Evolutionary conservation across 23 tunicate species (phyloP), one percentile per base, ranked within the genome.

Genomic region (Aplidium turbinatum): DNA sequence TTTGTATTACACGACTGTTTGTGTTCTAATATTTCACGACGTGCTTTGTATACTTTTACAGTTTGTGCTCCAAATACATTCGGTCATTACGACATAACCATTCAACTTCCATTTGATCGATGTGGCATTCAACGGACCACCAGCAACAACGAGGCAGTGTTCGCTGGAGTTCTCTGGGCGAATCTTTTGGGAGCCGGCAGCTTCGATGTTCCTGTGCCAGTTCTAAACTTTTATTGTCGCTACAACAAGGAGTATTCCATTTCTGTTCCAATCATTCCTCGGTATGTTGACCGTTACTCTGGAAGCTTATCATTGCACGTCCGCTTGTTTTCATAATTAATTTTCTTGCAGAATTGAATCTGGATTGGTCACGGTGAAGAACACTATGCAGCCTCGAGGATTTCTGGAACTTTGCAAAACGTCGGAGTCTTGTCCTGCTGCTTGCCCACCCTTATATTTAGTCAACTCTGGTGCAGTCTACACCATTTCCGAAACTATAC

Each of bases 381-480:
- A 21, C 27, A 11, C 48, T 4, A 7, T 36, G 48, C 20, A 65
- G 19, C 50, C 24, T 36, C 72, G 19, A 34, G 79, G 47, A 2
- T n/a, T 3, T 24, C 32, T 74, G 32, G 79, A 74, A 57, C 19
- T 74, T 19, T 74, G 79, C 71, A 74, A 74, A 58, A 53, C 47
- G 2, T 69, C 70, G 42, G 33, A 58, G 4, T 29, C 39, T 11
- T 74, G 79, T 31, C 79, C 79, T 11, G n/a, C 32, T 26, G 65
- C 64, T 2, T 74, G 79, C 45, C 79, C 79, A 3, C 45, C 39
- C 11, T 2, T 22, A 4, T 74, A 51, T 26, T 58, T 70, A 3
- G 47, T 74, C 7, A 13, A 54, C 19, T 6, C 29, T 7, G 65
- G 79, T 1, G 79, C 79, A 3, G 24, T n/a, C 4, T 74, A 74